Evolutionary conservation across 1,140 invertebrate genomes (phyloP).

Genomic region (Condylostylus longicornis): DNA sequence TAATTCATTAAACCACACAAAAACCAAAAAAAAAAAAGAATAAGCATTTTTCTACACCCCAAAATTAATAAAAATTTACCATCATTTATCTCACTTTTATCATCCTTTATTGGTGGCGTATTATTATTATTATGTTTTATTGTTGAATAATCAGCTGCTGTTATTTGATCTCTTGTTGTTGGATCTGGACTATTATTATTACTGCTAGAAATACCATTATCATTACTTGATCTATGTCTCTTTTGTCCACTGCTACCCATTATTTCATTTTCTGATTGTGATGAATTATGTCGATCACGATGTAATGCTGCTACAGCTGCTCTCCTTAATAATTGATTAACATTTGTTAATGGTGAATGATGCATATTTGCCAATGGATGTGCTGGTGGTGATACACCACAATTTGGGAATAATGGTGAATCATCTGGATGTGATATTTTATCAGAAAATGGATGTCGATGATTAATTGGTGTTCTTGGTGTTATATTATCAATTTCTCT

Average conservation of each 20-base stretch:
- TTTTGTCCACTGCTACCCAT: conserved; percentile 35
- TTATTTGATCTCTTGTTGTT: conserved; percentile 37
- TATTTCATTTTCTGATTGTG: conserved; percentile 38
- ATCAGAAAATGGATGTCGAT: conserved; percentile 34
- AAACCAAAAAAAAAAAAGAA: no score
- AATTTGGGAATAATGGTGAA: conserved; percentile 38
- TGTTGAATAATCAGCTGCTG: conserved; percentile 60
- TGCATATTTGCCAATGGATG: conserved; percentile 15
- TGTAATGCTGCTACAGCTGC: conserved; percentile 43
- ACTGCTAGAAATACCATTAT: conserved; percentile 32
- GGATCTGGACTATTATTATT: conserved; percentile 40
- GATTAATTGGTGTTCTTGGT: conserved; percentile 22
- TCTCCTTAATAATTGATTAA: conserved; percentile 49
- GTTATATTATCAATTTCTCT: no score
- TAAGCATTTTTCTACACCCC: no score
- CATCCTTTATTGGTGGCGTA: conserved; percentile 38
- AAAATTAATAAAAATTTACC: background rate
- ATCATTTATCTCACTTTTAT: conserved; percentile 21
- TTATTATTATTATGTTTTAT: conserved; percentile 42
- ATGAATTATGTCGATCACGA: conserved; percentile 40
- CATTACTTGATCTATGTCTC: conserved; percentile 27
- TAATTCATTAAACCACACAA: no score
- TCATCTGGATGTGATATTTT: conserved; percentile 42
- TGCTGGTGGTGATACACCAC: conserved; percentile 36
- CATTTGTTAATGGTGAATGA: conserved; percentile 31